Percentiles rank a stretch among this genome's conserved stretches.
Conservation (phyloP, 2,888 invertebrate species). For the Exocentrus adspersus region DNA sequence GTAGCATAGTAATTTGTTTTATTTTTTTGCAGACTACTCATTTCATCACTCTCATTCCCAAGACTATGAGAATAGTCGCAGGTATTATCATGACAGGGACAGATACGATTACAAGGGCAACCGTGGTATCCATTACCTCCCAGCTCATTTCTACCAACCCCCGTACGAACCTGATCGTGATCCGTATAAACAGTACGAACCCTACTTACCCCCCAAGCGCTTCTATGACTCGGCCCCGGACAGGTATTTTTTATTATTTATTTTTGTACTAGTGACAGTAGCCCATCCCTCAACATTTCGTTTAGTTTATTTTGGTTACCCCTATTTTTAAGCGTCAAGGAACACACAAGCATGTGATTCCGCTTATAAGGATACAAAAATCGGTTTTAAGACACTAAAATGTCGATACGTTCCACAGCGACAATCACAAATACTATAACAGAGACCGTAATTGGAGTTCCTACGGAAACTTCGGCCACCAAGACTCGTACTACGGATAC, state of each 20-base stretch:
- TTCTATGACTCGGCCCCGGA: constrained; percentile 23
- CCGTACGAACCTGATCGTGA: constrained; percentile 43
- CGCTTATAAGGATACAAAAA: too few relatives aligned
- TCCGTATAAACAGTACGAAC: constrained; percentile 49
- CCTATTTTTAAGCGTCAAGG: too few relatives aligned
- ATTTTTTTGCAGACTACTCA: constrained; percentile 53
- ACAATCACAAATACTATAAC: constrained; percentile 27
- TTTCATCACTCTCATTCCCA: constrained; percentile 52
- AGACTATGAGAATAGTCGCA: constrained; percentile 44
- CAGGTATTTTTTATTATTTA: too few relatives aligned
- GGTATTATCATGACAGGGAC: constrained; percentile 48
- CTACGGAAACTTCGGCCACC: constrained; percentile 64
- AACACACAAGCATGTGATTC: too few relatives aligned
- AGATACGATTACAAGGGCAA: constrained; percentile 35
- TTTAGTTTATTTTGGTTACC: too few relatives aligned
- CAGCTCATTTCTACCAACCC: constrained; percentile 36
- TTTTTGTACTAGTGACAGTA: too few relatives aligned
- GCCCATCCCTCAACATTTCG: too few relatives aligned
- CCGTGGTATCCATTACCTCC: constrained; percentile 42
- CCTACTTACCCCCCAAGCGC: constrained; percentile 48
- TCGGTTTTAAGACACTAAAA: too few relatives aligned
- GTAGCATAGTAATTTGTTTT: constrained; percentile 26
- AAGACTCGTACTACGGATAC: constrained; percentile 35
- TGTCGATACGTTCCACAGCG: too few relatives aligned
- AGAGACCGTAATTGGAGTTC: constrained; percentile 54